A percentile compares a stretch with the other conserved stretches of the same genome.
Evolutionary conservation across 2,888 invertebrate genomes (phyloP).

Genomic region (Drosophila cracens): DNA sequence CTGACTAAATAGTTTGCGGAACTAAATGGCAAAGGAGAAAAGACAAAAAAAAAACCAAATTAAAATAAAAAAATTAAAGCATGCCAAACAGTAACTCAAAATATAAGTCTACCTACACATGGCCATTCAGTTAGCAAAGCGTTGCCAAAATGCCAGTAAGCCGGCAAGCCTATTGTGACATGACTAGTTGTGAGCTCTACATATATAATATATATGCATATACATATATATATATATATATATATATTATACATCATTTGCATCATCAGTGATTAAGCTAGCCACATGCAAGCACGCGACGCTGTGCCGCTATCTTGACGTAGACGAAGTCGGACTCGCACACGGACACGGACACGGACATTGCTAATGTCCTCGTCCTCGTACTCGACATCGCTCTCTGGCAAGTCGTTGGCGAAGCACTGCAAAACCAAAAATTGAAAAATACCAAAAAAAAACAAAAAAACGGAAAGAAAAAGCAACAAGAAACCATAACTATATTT

Average conservation of each 20-base stretch:
- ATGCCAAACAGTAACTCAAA: slow-evolving; percentile 54
- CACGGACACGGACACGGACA: slow-evolving; percentile 55
- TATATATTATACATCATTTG: slow-evolving; percentile 15
- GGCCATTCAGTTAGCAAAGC: slow-evolving; percentile 50
- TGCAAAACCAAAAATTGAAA: slow-evolving; percentile 52
- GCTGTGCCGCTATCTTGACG: slow-evolving; percentile 57
- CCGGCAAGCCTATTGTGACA: slow-evolving; percentile 7
- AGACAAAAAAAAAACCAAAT: background rate
- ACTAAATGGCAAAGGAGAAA: slow-evolving; percentile 12
- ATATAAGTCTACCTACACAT: slow-evolving; percentile 53
- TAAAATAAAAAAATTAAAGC: slow-evolving; percentile 31
- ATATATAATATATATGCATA: background rate
- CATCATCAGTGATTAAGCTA: slow-evolving; percentile 48
- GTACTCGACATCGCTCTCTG: slow-evolving; percentile 56
- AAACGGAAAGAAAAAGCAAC: slow-evolving; percentile 14
- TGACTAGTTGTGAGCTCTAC: slow-evolving; percentile 5
- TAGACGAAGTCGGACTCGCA: slow-evolving; percentile 41
- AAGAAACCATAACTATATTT: background rate
- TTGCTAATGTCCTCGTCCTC: slow-evolving; percentile 52
- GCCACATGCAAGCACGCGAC: slow-evolving; percentile 73
- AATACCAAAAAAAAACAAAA: slow-evolving; percentile 16
- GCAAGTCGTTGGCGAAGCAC: slow-evolving; percentile 75
- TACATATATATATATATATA: background rate
- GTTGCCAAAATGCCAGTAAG: slow-evolving; percentile 33
- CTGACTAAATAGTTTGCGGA: slow-evolving; percentile 36